These are phyloP conservation scores for Agrotis puta DNA, from an alignment of 2,888 invertebrate species.

Conservation along the genomic window DNA sequence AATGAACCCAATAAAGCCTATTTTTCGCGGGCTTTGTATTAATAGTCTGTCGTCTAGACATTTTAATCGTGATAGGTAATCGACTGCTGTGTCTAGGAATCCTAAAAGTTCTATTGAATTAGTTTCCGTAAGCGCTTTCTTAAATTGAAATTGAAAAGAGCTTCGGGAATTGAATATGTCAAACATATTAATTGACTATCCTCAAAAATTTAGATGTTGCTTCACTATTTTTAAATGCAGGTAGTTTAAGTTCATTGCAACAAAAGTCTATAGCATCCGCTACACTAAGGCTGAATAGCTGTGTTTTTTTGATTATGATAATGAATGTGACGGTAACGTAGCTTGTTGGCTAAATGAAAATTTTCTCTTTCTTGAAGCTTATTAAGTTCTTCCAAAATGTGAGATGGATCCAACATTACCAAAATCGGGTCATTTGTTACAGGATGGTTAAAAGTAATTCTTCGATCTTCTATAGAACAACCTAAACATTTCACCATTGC, in stretches of 20 bases:
- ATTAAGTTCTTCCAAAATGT: conserved; percentile 22
- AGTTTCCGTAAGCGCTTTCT: conserved; percentile 32
- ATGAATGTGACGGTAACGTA: conserved; percentile 1
- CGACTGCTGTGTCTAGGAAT: conserved; percentile 13
- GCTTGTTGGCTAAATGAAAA: conserved; percentile 6
- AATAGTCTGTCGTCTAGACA: not conserved
- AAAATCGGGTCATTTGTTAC: conserved; percentile 20
- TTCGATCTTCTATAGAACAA: conserved; percentile 33
- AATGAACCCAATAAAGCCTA: conserved; percentile 10
- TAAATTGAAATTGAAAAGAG: conserved; percentile 36
- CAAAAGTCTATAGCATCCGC: conserved; percentile 18
- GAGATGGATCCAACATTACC: conserved; percentile 27
- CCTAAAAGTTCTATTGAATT: not conserved
- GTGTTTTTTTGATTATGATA: conserved; percentile 27
- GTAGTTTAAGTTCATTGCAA: conserved; percentile 24
- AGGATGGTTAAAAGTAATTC: conserved; percentile 18
- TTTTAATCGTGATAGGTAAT: conserved; percentile 7
- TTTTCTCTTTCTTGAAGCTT: conserved; percentile 12
- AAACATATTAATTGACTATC: conserved; percentile 35
- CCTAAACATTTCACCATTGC: conserved; percentile 34
- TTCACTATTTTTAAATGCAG: conserved; percentile 23
- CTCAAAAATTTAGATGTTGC: conserved; percentile 21
- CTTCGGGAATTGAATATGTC: conserved; percentile 51
- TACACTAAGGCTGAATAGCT: conserved; percentile 36
- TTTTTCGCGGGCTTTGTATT: no score